phyloP scores from a whole-genome alignment of 23 tunicate genomes.

The Styela clava region DNA sequence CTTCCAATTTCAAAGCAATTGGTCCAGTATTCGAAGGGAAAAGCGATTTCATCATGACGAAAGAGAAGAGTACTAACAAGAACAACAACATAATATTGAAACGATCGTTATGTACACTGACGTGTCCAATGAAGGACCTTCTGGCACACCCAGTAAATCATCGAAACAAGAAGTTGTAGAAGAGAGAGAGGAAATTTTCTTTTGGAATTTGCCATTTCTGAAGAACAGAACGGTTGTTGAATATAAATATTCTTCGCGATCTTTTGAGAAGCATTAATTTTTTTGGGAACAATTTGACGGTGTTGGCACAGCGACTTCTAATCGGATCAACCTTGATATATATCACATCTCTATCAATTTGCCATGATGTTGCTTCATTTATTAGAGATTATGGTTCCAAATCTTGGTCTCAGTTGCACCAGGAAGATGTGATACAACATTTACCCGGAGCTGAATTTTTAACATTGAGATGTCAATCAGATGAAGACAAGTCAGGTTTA shows the following conservation, averaged over 20 bases:
- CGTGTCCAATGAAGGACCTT: no score
- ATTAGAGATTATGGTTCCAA: neutral
- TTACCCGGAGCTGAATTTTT: neutral
- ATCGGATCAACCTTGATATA: neutral
- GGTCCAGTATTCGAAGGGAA: no score
- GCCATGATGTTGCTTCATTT: neutral
- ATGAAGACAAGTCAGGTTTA: neutral
- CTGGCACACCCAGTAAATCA: no score
- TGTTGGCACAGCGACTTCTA: neutral
- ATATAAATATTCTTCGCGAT: neutral
- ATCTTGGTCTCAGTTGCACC: neutral
- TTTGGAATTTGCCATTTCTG: neutral
- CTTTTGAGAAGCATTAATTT: neutral
- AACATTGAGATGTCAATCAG: neutral
- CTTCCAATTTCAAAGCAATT: no score
- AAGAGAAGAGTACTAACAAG: no score
- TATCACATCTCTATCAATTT: neutral
- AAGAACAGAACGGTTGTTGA: neutral
- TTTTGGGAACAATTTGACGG: neutral
- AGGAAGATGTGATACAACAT: neutral
- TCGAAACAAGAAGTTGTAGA: neutral
- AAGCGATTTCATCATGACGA: no score
- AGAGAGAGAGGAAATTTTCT: neutral
- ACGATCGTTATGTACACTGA: no score
- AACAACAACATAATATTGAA: no score